phyloP scores from a whole-genome alignment of 2,113 vertebrate species.

The Tenebrosternarchus preto region DNA sequence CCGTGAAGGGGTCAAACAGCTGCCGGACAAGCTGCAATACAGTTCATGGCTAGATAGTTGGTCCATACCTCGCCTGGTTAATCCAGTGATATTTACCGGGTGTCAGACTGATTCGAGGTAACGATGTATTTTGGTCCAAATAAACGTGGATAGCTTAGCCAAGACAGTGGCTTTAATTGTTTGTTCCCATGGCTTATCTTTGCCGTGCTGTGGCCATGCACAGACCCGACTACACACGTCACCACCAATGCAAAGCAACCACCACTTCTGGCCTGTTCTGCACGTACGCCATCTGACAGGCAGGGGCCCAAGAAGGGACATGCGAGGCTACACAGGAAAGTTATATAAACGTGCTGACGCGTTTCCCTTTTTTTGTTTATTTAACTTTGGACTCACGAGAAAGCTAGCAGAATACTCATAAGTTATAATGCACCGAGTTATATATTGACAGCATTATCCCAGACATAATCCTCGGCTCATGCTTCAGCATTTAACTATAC shows the following conservation, averaged over 20 bases:
- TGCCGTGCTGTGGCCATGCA: neutral
- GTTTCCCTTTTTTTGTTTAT: too few species aligned
- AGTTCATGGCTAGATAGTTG: too few species aligned
- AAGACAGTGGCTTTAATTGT: conserved; percentile 5
- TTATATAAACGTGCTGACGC: neutral
- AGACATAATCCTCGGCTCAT: too few species aligned
- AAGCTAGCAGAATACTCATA: too few species aligned
- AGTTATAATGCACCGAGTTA: too few species aligned
- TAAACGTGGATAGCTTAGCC: neutral
- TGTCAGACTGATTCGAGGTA: neutral
- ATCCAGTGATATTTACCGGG: neutral
- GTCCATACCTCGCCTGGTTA: conserved; percentile 44
- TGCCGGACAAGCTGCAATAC: too few species aligned
- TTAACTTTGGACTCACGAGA: too few species aligned
- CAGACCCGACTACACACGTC: conserved; percentile 25
- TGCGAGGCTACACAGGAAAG: too few species aligned
- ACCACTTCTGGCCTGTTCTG: conserved; percentile 29
- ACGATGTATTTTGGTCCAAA: neutral
- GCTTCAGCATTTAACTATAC: too few species aligned
- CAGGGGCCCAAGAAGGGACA: conserved; percentile 1
- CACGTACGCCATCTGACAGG: conserved; percentile 44
- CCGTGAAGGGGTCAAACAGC: too few species aligned
- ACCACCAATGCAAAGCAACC: neutral
- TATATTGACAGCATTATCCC: too few species aligned
- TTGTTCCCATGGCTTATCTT: conserved; percentile 1